Evolutionary conservation across 2,113 vertebrate genomes (phyloP).

Genomic region (Megaptera novaeangliae): DNA sequence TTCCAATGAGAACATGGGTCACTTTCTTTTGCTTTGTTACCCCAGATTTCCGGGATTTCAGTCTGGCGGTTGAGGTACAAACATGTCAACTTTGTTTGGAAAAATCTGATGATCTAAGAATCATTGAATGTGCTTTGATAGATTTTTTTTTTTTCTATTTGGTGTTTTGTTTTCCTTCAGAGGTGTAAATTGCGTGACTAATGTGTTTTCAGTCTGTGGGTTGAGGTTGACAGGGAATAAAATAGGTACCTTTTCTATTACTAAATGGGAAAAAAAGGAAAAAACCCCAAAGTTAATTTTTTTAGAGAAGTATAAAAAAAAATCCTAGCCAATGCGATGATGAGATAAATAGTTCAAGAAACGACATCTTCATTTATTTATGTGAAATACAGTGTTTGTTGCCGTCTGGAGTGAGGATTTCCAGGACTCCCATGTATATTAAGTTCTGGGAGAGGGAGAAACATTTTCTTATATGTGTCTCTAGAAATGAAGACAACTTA

Average conservation of each 20-base stretch:
- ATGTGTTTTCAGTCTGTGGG: conserved; percentile 20
- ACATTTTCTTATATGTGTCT: not conserved
- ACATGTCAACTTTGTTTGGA: not conserved
- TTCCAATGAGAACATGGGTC: not conserved
- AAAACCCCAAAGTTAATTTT: not conserved
- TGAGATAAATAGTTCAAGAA: not conserved
- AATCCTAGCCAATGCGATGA: not conserved
- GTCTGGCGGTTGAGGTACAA: not conserved
- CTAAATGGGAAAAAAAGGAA: not conserved
- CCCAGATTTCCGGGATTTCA: not conserved
- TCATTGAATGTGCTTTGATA: not conserved
- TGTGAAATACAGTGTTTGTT: not conserved
- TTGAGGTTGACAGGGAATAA: not conserved
- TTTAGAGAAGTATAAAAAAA: not conserved
- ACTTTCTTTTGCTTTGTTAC: not conserved
- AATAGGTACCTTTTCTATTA: not conserved
- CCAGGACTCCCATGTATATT: not conserved
- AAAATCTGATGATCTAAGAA: not conserved
- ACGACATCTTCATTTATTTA: not conserved
- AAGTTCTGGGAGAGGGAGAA: not conserved
- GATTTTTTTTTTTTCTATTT: not conserved
- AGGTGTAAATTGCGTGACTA: conserved; percentile 19
- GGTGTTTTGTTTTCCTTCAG: not conserved
- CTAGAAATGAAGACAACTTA: not conserved
- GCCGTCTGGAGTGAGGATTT: not conserved